Evolutionary conservation across 2,113 vertebrate genomes (phyloP).

Genomic region (Philantomba maxwellii): DNA sequence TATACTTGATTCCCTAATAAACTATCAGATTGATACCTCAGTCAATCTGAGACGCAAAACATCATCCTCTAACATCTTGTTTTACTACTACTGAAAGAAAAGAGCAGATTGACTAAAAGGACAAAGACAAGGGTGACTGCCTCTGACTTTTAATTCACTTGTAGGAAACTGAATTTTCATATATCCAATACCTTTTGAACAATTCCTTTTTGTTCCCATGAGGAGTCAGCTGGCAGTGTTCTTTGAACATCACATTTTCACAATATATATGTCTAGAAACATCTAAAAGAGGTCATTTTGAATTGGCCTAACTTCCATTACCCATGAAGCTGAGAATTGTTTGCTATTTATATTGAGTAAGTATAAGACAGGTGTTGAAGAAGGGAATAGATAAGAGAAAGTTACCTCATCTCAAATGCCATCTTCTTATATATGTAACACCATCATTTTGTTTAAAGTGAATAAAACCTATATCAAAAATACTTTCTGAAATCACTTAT

Average conservation of each 20-base stretch:
- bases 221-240: not conserved
- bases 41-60: not conserved
- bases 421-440: not conserved
- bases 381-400: not conserved
- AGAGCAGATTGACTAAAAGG: not conserved
- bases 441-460: not conserved
- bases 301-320: not conserved
- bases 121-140: not conserved
- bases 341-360: not conserved
- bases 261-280: not conserved
- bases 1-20: not conserved
- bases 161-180: slow-evolving; percentile 1
- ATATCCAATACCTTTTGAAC: not conserved
- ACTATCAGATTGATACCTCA: not conserved
- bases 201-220: not conserved
- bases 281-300: slow-evolving; percentile 1
- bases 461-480: not conserved
- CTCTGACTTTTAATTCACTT: slow-evolving; percentile 21
- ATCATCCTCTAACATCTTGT: not conserved
- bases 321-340: not conserved
- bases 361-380: not conserved
- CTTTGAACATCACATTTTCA: not conserved
- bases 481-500: not conserved
- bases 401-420: not conserved
- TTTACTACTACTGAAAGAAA: not conserved